Evolutionary conservation across 2,888 invertebrate species (phyloP), one percentile per base, ranked within the genome.

Genomic region (Ectobius pallidus): DNA sequence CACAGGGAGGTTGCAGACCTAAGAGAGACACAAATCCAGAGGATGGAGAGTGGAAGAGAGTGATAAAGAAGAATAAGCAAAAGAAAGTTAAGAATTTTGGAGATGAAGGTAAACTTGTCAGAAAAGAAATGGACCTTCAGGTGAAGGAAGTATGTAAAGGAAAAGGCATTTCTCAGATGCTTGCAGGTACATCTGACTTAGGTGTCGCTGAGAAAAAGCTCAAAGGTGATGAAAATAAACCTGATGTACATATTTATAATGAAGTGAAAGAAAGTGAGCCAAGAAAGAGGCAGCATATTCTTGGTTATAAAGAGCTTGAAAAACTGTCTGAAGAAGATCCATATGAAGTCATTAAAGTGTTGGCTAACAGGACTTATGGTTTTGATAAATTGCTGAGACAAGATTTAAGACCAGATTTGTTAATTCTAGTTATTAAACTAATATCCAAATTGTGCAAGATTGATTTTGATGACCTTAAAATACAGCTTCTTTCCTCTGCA

Each of bases 371-470:
- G 68, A 70, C 69, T 9, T 82, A 83, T 2, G 85, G 85, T 0
- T 86, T 86, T 78, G 84, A 84, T 82, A 83, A 83, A 63, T 81
- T 86, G 11, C 78, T 86, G 20, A 82, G 85, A 34, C 79, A 79
- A 7, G 82, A 85, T 70, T 76, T 86, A 7, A 84, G 84, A 79
- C 83, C 83, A 34, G 87, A 87, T 77, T 84, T 82, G 76, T 82
- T 86, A 74, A 84, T 86, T 69, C 78, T 87, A 72, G 83, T 87
- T 22, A 81, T 86, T 1, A 84, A 81, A 80, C 81, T 86, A 77
- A 76, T 87, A 68, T 80, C 82, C 4, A 83, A 82, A 70, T 78
- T 86, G 18, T 86, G 85, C 83, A 61, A 79, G 78, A 77, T 77
- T 18, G 55, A 74, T n/a, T 79, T 79, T 55, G 44, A 52, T 49